Conservation (phyloP, 2,113 vertebrate genomes). For the Psittacula cyanocephala region DNA sequence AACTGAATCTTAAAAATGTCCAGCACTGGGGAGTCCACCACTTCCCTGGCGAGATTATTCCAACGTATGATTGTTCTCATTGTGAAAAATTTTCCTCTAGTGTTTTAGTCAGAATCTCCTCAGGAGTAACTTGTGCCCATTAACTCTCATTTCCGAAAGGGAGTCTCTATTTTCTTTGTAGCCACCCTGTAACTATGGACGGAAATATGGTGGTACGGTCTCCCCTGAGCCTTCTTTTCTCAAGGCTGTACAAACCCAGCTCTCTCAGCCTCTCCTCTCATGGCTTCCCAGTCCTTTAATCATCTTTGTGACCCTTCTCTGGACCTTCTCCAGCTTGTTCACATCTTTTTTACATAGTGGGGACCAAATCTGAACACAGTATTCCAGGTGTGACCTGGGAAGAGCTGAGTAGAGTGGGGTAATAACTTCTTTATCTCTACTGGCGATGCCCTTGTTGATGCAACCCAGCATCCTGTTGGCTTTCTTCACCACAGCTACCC, state of each 20-base stretch:
- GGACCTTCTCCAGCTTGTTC: neutral
- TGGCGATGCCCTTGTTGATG: neutral
- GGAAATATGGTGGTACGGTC: neutral
- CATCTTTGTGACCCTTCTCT: neutral
- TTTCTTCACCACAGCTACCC: neutral
- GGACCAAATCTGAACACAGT: neutral
- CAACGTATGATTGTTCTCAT: neutral
- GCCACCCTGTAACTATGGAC: neutral
- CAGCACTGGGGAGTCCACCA: neutral
- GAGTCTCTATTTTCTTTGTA: neutral
- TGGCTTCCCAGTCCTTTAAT: neutral
- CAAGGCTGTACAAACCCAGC: neutral
- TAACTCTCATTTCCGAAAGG: neutral
- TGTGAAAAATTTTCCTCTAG: neutral
- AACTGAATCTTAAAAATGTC: neutral
- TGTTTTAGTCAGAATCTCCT: neutral
- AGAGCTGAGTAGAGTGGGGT: neutral
- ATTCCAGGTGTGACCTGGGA: neutral
- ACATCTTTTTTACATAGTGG: neutral
- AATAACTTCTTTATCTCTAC: neutral
- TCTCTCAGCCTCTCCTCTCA: neutral
- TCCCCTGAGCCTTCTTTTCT: neutral
- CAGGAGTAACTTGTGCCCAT: neutral
- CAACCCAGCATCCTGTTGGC: neutral
- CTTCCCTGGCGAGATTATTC: neutral